Conservation (phyloP, 2,888 invertebrate species). For the Mechanitis messenoides region DNA sequence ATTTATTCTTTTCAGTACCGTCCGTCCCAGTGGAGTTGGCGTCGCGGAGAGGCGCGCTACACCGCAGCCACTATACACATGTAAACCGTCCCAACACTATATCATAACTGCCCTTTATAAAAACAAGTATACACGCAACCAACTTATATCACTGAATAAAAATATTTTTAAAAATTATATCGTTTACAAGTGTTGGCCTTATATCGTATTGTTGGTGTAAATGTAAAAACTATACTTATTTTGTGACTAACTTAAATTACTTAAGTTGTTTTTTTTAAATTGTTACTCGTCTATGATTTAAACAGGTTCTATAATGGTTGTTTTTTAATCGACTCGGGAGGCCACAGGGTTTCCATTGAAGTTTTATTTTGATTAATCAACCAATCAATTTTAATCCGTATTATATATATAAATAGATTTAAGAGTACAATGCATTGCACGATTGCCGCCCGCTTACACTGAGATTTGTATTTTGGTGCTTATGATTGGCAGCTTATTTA, state of each 20-base stretch:
- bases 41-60: slow-evolving; percentile 93
- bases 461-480: slow-evolving; percentile 3
- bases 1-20: slow-evolving; percentile 82
- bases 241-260: no score
- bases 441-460: background rate
- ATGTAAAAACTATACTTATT: no score
- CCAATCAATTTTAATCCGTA: background rate
- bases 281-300: no score
- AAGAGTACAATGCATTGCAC: background rate
- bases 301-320: no score
- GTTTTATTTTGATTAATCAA: background rate
- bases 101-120: background rate
- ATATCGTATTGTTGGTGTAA: no score
- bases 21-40: slow-evolving; percentile 95
- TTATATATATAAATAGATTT: background rate
- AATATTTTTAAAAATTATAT: no score
- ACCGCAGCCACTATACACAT: slow-evolving; percentile 97
- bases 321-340: no score
- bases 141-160: no score
- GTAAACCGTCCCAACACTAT: slow-evolving; percentile 62
- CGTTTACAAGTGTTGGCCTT: no score
- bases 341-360: background rate
- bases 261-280: no score
- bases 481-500: slow-evolving; percentile 3
- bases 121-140: background rate